phyloP scores from a whole-genome alignment of 1,140 invertebrate species.

The Belonocnema kinseyi region DNA sequence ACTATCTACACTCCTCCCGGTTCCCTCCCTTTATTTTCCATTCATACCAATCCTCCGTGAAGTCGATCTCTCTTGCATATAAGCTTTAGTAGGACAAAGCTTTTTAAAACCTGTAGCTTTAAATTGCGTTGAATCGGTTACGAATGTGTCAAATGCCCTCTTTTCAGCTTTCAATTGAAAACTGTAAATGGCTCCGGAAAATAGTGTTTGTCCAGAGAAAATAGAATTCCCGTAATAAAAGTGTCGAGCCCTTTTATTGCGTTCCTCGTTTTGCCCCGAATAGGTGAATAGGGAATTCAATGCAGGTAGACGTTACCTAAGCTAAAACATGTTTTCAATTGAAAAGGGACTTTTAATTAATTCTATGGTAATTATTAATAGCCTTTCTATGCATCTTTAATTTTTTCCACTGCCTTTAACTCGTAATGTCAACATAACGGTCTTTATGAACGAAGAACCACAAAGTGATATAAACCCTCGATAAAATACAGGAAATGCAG shows the following conservation, averaged over 20 bases:
- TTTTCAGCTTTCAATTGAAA: conserved; percentile 27
- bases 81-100: conserved; percentile 19
- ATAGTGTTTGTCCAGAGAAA: conserved; percentile 22
- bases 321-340: too few species aligned
- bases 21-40: neutral
- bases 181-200: conserved; percentile 18
- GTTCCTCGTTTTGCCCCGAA: neutral
- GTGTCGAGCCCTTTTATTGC: neutral
- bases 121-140: conserved; percentile 21
- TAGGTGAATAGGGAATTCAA: neutral
- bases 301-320: too few species aligned
- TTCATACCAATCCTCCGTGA: conserved; percentile 7
- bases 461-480: neutral
- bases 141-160: conserved; percentile 12
- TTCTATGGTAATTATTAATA: neutral
- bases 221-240: conserved; percentile 8
- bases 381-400: neutral
- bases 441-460: neutral
- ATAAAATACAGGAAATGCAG: neutral
- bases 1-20: neutral
- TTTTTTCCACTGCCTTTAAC: neutral
- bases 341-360: too few species aligned
- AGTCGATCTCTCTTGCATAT: conserved; percentile 9
- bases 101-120: conserved; percentile 27
- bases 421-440: neutral